Percentiles rank a stretch among this genome's conserved stretches.
Evolutionary conservation across 2,888 invertebrate genomes (phyloP).

Genomic region (Mimachlamys varia): DNA sequence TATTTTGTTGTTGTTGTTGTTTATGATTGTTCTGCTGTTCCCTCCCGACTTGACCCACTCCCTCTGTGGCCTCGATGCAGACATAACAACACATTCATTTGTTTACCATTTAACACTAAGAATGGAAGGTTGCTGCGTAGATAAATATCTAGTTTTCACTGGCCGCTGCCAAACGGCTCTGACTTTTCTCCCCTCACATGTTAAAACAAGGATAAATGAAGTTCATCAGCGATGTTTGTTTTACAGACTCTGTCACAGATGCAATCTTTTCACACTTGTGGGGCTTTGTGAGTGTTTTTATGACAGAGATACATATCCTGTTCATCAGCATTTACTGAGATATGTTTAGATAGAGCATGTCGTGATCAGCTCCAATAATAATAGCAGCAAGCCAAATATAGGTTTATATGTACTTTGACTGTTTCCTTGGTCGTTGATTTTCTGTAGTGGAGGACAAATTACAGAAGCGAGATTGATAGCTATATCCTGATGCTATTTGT

Average conservation of each 20-base stretch:
- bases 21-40: neutral
- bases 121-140: neutral
- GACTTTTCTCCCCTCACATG: neutral
- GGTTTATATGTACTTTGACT: neutral
- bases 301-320: neutral
- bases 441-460: neutral
- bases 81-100: neutral
- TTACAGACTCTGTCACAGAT: no score
- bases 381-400: neutral
- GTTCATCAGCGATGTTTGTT: no score
- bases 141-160: neutral
- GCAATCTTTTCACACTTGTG: no score
- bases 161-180: no score
- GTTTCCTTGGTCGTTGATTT: neutral
- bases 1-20: neutral
- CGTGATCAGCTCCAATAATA: neutral
- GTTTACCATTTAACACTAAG: conserved; percentile 2
- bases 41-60: neutral
- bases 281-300: no score
- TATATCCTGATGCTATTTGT: neutral
- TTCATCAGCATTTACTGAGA: neutral
- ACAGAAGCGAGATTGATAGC: neutral
- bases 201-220: no score
- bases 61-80: neutral
- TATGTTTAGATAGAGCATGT: neutral